These are phyloP conservation scores for Brachyrhaphis roseni DNA, from an alignment of 2,797 vertebrate species.

Conservation along the genomic window DNA sequence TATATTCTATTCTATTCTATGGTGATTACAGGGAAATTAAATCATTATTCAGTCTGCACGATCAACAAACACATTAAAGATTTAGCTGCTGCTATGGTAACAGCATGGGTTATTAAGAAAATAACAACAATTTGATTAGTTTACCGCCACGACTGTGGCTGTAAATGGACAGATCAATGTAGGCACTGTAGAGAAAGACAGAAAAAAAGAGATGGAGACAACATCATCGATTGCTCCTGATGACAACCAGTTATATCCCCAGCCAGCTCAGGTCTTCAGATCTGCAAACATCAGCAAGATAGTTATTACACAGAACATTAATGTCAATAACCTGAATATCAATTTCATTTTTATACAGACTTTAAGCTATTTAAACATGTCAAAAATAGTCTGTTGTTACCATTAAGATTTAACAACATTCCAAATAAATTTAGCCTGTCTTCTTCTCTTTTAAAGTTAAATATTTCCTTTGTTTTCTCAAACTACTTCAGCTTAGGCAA, in stretches of 20 bases:
- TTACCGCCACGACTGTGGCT: conserved; percentile 10
- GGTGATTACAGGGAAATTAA: not conserved
- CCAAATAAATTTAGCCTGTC: not conserved
- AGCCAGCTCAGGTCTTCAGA: conserved; percentile 82
- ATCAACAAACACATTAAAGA: conserved; percentile 25
- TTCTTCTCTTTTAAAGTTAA: not conserved
- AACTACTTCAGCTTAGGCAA: not conserved
- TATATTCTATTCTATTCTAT: too few species aligned
- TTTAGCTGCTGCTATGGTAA: conserved; percentile 21
- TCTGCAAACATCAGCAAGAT: conserved; percentile 56
- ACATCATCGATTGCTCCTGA: conserved; percentile 13
- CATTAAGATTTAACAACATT: not conserved
- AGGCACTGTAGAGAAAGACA: not conserved
- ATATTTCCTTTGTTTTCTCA: not conserved
- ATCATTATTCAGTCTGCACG: conserved; percentile 9
- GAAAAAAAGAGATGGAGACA: not conserved
- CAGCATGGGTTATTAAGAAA: not conserved
- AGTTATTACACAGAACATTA: not conserved
- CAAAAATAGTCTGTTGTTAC: not conserved
- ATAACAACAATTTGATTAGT: conserved; percentile 1
- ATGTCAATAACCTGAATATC: not conserved
- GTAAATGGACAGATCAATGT: conserved; percentile 8
- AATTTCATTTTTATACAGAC: not conserved
- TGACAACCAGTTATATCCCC: conserved; percentile 57
- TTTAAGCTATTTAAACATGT: not conserved